Evolutionary conservation across 2,797 vertebrate species (phyloP).

Genomic region (Smutsia temminckii): DNA sequence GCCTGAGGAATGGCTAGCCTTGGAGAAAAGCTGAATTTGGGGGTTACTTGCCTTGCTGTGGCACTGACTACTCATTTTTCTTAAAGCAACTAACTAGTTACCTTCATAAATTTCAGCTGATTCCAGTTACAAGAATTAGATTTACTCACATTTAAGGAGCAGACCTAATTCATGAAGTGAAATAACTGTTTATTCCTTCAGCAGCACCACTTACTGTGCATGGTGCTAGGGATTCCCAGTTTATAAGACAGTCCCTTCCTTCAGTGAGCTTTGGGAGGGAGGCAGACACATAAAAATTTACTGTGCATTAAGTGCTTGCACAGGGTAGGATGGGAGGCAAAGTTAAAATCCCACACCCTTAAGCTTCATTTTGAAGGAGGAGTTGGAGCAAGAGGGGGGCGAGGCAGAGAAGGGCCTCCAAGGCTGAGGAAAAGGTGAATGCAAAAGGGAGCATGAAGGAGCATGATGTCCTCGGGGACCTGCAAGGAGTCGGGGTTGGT

Average conservation of each 20-base stretch:
- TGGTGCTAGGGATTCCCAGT: background rate
- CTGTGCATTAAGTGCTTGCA: background rate
- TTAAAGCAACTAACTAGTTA: background rate
- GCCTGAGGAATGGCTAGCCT: background rate
- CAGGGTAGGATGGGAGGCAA: background rate
- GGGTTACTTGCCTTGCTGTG: background rate
- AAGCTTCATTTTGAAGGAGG: constrained; percentile 21
- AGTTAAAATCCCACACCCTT: background rate
- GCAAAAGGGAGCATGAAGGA: background rate
- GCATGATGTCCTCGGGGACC: background rate
- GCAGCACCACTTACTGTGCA: background rate
- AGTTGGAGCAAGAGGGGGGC: background rate
- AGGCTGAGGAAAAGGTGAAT: background rate
- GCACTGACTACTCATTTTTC: background rate
- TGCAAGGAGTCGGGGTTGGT: background rate
- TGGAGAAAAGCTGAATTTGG: constrained; percentile 14
- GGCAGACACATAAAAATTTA: background rate
- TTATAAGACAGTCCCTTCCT: background rate
- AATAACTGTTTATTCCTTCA: background rate
- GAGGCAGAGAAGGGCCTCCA: background rate
- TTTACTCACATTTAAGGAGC: background rate
- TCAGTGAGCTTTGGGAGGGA: background rate
- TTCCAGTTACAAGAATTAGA: background rate
- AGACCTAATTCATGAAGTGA: background rate
- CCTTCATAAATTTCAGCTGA: background rate